Conservation (phyloP, 2,797 vertebrate genomes). For the Oreortyx pictus region DNA sequence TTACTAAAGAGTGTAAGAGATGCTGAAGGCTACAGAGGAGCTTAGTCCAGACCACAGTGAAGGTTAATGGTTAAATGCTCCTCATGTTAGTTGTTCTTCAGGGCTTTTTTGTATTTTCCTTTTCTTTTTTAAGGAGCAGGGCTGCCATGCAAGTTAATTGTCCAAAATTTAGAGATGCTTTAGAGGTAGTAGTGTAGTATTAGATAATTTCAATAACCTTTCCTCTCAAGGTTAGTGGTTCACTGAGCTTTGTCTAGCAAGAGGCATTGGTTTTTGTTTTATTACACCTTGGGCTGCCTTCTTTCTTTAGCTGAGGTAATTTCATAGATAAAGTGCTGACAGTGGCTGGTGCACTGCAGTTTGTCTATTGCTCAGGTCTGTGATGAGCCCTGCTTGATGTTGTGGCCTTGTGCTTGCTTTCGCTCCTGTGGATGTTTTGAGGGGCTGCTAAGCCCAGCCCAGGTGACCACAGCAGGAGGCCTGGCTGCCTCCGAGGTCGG, state of each 20-base stretch:
- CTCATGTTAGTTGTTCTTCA: not conserved
- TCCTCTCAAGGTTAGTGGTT: slow-evolving; percentile 40
- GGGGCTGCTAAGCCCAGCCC: slow-evolving; percentile 16
- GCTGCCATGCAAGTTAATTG: slow-evolving; percentile 1
- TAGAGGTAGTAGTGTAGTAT: not conserved
- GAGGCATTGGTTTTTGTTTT: slow-evolving; percentile 23
- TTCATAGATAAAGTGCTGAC: slow-evolving; percentile 48
- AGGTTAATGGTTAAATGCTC: not conserved
- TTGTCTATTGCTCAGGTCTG: slow-evolving; percentile 6
- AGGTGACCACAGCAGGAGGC: not conserved
- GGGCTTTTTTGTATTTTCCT: not conserved
- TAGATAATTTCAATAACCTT: slow-evolving; percentile 49
- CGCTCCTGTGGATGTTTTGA: not conserved
- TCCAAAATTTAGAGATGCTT: slow-evolving; percentile 34
- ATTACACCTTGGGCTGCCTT: slow-evolving; percentile 23
- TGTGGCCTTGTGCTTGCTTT: slow-evolving; percentile 7
- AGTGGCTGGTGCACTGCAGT: not conserved
- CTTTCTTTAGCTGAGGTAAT: slow-evolving; percentile 40
- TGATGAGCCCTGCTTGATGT: slow-evolving; percentile 13
- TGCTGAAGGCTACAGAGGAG: not conserved
- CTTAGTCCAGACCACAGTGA: not conserved
- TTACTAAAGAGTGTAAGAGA: not conserved
- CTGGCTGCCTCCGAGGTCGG: not conserved
- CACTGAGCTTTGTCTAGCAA: slow-evolving; percentile 52
- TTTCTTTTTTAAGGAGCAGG: not conserved